A percentile compares a stretch with the other conserved stretches of the same genome.
Evolutionary conservation across 2,113 vertebrate genomes (phyloP).

Genomic region (Neolamprologus falcicula): DNA sequence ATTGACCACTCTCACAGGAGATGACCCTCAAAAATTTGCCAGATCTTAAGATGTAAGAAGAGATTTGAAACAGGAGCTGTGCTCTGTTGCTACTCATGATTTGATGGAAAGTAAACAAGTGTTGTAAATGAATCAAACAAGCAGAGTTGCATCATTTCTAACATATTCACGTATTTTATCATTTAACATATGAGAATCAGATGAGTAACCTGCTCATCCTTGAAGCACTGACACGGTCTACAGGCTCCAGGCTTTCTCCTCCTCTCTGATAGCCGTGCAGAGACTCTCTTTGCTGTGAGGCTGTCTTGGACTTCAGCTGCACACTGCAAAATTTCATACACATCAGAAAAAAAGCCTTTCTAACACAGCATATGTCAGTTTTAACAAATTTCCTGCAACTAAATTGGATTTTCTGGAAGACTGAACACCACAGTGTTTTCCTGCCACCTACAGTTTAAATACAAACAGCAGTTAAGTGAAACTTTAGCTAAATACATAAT

Average conservation of each 20-base stretch:
- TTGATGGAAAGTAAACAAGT: neutral
- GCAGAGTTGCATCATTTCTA: neutral
- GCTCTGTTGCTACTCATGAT: neutral
- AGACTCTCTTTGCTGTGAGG: neutral
- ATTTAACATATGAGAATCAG: neutral
- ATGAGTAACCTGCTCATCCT: neutral
- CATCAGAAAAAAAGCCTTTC: neutral
- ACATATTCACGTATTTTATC: fast-evolving
- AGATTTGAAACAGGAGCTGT: fast-evolving
- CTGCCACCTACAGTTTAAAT: neutral
- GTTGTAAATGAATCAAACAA: neutral
- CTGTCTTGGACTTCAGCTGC: fast-evolving
- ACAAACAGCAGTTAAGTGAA: neutral
- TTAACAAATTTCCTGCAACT: neutral
- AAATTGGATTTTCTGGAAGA: neutral
- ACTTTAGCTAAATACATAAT: neutral
- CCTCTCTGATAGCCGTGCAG: neutral
- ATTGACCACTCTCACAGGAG: neutral
- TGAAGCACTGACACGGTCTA: neutral
- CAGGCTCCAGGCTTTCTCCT: neutral
- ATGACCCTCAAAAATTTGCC: neutral
- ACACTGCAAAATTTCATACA: neutral
- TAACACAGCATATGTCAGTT: neutral
- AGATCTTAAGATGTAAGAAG: neutral
- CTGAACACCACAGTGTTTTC: neutral